These are phyloP conservation scores for Pachymerium ferrugineum DNA, from an alignment of 2,888 invertebrate genomes.

Conservation along the genomic window DNA sequence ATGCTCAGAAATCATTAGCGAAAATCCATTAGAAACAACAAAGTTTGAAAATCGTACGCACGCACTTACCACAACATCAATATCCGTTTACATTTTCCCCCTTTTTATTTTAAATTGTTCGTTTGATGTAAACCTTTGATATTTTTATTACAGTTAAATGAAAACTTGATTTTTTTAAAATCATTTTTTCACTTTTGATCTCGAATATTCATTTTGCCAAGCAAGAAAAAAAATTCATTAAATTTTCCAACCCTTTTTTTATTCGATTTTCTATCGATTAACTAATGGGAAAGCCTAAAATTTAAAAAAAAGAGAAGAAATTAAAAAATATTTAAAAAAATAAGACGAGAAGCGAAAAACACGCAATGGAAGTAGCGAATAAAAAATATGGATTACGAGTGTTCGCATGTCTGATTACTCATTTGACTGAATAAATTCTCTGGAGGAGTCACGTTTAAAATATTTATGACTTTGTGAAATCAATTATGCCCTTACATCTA, in stretches of 20 bases:
- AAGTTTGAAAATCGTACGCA: too few relatives aligned
- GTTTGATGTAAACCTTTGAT: neutral
- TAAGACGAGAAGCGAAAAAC: neutral
- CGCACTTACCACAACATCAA: neutral
- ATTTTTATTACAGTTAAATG: slow-evolving; percentile 7
- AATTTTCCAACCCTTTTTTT: too few relatives aligned
- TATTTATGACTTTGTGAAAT: slow-evolving; percentile 20
- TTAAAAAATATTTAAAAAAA: neutral
- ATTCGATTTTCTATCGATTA: too few relatives aligned
- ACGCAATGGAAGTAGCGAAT: neutral
- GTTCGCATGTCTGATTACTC: neutral
- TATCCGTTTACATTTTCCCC: neutral
- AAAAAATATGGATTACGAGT: neutral
- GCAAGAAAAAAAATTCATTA: too few relatives aligned
- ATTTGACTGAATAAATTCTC: too few relatives aligned
- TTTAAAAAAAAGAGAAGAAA: neutral
- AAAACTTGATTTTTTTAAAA: neutral
- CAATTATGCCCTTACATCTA: slow-evolving; percentile 7
- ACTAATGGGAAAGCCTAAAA: neutral
- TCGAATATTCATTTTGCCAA: too few relatives aligned
- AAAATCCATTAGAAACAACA: too few relatives aligned
- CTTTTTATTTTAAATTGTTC: too few relatives aligned
- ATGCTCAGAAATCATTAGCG: too few relatives aligned
- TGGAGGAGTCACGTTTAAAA: slow-evolving; percentile 3
- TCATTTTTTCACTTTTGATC: neutral